Conservation (phyloP, 1,140 invertebrate species). For the Apis dorsata region DNA sequence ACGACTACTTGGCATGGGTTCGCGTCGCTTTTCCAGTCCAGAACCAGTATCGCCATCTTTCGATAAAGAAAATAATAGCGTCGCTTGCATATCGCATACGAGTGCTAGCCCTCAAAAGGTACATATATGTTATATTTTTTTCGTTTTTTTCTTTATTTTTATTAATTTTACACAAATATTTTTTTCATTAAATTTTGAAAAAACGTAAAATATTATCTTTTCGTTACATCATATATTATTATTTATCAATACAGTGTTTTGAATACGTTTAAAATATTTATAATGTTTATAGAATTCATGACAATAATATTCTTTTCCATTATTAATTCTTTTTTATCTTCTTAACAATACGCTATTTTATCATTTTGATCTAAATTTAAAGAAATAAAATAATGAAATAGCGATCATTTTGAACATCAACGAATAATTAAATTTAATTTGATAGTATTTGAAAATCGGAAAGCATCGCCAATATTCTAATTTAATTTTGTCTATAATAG, state of each 20-base stretch:
- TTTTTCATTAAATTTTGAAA: background rate
- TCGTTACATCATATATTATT: background rate
- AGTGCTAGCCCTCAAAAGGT: constrained; percentile 71
- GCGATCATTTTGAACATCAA: background rate
- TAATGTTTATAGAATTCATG: background rate
- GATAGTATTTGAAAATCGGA: background rate
- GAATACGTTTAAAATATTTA: background rate
- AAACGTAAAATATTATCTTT: background rate
- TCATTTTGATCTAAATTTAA: too few relatives aligned
- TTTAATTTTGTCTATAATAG: constrained; percentile 5
- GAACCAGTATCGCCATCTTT: constrained; percentile 55
- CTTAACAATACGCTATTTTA: background rate
- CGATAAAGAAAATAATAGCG: constrained; percentile 71
- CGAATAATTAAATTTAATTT: background rate
- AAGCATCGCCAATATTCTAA: background rate
- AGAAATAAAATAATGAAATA: too few relatives aligned
- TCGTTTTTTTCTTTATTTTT: background rate
- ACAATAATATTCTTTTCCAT: background rate
- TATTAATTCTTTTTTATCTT: background rate
- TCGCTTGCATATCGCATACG: constrained; percentile 59
- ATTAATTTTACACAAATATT: background rate
- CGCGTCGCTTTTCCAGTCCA: constrained; percentile 60
- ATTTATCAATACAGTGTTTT: background rate
- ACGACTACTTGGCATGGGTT: constrained; percentile 69
- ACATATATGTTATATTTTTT: background rate